phyloP scores from a whole-genome alignment of 2,797 vertebrate genomes.

The Lepus townsendii region DNA sequence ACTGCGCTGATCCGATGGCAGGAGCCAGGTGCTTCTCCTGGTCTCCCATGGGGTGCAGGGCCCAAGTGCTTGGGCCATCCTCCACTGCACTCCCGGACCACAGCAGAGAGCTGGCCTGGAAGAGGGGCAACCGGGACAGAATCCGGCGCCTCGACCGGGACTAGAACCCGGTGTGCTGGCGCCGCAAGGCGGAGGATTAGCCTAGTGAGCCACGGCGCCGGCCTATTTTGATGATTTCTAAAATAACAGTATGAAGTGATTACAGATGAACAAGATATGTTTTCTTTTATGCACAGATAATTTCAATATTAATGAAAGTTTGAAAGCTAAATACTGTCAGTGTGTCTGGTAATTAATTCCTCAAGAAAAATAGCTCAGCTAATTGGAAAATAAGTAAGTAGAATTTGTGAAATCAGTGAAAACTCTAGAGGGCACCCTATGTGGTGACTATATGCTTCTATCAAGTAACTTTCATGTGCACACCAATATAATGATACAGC shows the following conservation, averaged over 20 bases:
- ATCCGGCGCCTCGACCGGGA: no score
- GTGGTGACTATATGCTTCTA: neutral
- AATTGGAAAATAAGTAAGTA: conserved; percentile 53
- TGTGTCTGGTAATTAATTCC: neutral
- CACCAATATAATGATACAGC: neutral
- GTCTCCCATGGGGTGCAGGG: no score
- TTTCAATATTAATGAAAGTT: conserved; percentile 14
- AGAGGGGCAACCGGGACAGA: no score
- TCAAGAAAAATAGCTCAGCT: conserved; percentile 12
- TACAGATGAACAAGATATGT: conserved; percentile 28
- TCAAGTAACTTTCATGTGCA: conserved; percentile 28
- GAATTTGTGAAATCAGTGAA: conserved; percentile 12
- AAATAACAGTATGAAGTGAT: conserved; percentile 52
- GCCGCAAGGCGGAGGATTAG: no score
- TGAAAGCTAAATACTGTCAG: conserved; percentile 37
- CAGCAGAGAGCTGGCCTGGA: no score
- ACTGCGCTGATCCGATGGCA: no score
- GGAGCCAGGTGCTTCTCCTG: no score
- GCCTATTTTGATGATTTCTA: conserved; percentile 15
- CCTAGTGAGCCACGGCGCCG: no score
- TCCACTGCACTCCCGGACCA: no score
- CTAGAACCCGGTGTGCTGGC: no score
- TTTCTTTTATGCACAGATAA: conserved; percentile 52
- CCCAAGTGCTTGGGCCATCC: no score
- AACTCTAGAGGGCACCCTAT: conserved; percentile 32